Base-by-base conservation (phyloP, 2,888 invertebrate species). In the Anagyrus pseudococci region DNA sequence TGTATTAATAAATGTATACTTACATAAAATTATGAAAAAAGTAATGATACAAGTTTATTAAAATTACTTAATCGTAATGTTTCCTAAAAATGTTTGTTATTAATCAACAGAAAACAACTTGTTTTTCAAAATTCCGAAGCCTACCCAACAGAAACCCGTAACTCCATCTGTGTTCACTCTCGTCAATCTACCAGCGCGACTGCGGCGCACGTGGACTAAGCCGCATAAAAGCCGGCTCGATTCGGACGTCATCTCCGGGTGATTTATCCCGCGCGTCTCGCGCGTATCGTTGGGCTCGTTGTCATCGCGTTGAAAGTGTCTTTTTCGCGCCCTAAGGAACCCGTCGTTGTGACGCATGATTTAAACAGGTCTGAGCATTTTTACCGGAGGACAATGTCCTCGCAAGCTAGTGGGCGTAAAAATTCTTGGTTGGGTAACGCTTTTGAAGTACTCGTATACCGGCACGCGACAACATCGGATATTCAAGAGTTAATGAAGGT, bases 161-260 rank as follows among this genome's bases (percentile, higher is more conserved):
- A 4, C 56, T 64, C 64, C 64, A 59, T 64, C 64, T 64, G 17
- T 60, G 56, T 10, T n/a, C 19, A 29, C 15, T 1, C 13, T 22
- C 33, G 7, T 4, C 25, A 58, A 63, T 41, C 29, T 1, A 13
- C 10, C n/a, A 44, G 22, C 19, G 25, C n/a, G 23, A 20, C 19
- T 15, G 15, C 20, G 15, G 22, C 23, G 2, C 23, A 23, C 46
- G 22, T 8, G 8, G 13, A 44, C 19, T 20, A 10, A 37, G 19
- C 19, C 50, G 48, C 19, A 17, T 50, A 26, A 10, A 37, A 2
- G 15, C 8, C 10, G 8, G 33, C 33, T 10, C 15, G 59, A 26
- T 8, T 29, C 29, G 7, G 41, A 44, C 37, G 43, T 20, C 23
- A 29, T 59, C 41, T n/a, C 6, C 29, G 22, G 22, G 41, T 33